A percentile compares a stretch with the other conserved stretches of the same genome.
These are phyloP conservation scores for Panopea generosa DNA, from an alignment of 2,888 invertebrate genomes.

Conservation along the genomic window DNA sequence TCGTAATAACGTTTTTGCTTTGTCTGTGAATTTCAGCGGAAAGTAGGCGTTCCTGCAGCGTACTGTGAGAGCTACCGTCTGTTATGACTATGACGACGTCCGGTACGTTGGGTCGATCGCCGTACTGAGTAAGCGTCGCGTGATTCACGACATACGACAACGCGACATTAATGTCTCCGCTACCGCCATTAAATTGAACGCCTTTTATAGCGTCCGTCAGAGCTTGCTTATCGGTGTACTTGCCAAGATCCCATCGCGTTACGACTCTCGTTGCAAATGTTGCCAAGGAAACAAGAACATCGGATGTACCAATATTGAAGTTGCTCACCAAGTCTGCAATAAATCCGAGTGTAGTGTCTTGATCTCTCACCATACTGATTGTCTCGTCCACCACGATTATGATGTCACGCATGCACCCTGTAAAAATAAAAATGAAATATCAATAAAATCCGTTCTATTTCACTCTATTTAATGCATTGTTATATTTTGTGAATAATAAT, in stretches of 20 bases:
- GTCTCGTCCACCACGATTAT: slow-evolving; percentile 8
- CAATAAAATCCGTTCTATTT: not conserved
- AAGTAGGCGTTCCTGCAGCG: not conserved
- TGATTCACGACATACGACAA: too few relatives aligned
- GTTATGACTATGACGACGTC: slow-evolving; percentile 35
- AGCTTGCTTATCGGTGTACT: slow-evolving; percentile 6
- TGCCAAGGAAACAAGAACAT: slow-evolving; percentile 22
- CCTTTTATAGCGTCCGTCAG: slow-evolving; percentile 17
- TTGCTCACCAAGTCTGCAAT: slow-evolving; percentile 15
- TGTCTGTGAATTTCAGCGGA: not conserved
- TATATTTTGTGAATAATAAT: too few relatives aligned
- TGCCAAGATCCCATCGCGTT: slow-evolving; percentile 12
- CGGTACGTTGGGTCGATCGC: slow-evolving; percentile 19
- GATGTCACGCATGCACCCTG: slow-evolving; percentile 19
- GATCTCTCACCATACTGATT: not conserved
- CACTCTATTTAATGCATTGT: too few relatives aligned
- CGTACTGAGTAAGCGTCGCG: too few relatives aligned
- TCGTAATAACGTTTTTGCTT: slow-evolving; percentile 11
- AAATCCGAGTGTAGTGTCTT: not conserved
- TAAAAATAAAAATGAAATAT: not conserved
- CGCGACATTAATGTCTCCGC: too few relatives aligned
- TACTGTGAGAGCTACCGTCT: not conserved
- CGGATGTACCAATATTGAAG: slow-evolving; percentile 20
- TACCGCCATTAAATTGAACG: slow-evolving; percentile 4
- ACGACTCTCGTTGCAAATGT: not conserved